Conservation (phyloP, 2,797 vertebrate genomes). For the Tenualosa ilisha region DNA sequence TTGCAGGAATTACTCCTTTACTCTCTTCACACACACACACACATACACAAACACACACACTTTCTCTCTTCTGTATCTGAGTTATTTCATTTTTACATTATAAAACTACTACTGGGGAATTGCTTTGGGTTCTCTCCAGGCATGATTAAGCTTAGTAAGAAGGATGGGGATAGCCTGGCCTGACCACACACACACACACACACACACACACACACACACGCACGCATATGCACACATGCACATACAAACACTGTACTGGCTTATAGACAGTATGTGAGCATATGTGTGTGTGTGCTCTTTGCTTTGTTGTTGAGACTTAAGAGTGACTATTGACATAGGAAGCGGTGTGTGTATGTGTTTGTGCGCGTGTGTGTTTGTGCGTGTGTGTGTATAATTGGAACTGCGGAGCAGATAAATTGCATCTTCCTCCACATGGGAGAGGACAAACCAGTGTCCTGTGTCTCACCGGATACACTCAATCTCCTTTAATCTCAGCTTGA, state of each 20-base stretch:
- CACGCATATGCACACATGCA: too few relatives aligned
- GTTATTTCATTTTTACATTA: background rate
- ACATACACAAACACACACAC: too few relatives aligned
- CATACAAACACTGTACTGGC: too few relatives aligned
- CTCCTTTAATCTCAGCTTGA: background rate
- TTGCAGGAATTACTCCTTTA: background rate
- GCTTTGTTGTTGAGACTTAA: background rate
- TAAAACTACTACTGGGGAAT: background rate
- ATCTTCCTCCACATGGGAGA: constrained; percentile 42
- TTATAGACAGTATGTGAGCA: too few relatives aligned
- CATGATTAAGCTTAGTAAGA: too few relatives aligned
- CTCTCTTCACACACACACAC: too few relatives aligned
- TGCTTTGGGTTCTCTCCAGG: background rate
- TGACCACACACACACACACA: too few relatives aligned
- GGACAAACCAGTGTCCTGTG: background rate
- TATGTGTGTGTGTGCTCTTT: too few relatives aligned
- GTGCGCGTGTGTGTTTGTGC: background rate
- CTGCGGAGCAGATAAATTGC: constrained; percentile 12
- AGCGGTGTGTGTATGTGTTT: background rate
- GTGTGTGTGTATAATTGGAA: background rate
- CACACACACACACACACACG: too few relatives aligned
- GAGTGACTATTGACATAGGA: too few relatives aligned
- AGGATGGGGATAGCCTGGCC: too few relatives aligned
- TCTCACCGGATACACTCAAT: constrained; percentile 13
- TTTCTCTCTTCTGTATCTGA: background rate